phyloP scores from a whole-genome alignment of 2,113 vertebrate species.

The Rhineura floridana region DNA sequence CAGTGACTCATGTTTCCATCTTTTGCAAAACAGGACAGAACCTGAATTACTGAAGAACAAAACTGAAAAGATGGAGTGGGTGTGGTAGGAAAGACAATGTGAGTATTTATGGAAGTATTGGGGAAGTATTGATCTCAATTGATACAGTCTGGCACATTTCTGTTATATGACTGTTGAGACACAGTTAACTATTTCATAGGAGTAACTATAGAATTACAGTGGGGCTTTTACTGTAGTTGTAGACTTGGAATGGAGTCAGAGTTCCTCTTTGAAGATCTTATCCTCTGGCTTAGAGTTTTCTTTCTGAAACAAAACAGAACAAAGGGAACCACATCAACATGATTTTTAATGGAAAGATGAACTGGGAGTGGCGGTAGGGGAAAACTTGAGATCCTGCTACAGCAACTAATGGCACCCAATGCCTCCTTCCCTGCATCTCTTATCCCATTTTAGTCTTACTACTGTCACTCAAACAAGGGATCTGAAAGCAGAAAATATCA shows the following conservation, averaged over 20 bases:
- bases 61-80: background rate
- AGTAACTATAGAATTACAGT: constrained; percentile 19
- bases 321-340: background rate
- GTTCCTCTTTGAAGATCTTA: constrained; percentile 67
- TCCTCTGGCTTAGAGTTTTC: constrained; percentile 55
- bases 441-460: background rate
- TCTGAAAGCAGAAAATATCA: background rate
- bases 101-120: background rate
- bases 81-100: background rate
- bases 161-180: background rate
- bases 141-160: constrained; percentile 13
- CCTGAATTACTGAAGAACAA: background rate
- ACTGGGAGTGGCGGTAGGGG: background rate
- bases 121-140: background rate
- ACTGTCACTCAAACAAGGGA: background rate
- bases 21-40: background rate
- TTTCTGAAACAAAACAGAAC: constrained; percentile 68
- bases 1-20: no score
- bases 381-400: constrained; percentile 7
- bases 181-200: constrained; percentile 4
- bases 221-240: background rate
- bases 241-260: constrained; percentile 59
- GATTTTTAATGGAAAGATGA: constrained; percentile 22
- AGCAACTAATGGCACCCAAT: background rate
- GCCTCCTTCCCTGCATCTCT: background rate